Evolutionary conservation across 2,797 vertebrate species (phyloP), one percentile per base, ranked within the genome.

Genomic region (Hydrophis major): DNA sequence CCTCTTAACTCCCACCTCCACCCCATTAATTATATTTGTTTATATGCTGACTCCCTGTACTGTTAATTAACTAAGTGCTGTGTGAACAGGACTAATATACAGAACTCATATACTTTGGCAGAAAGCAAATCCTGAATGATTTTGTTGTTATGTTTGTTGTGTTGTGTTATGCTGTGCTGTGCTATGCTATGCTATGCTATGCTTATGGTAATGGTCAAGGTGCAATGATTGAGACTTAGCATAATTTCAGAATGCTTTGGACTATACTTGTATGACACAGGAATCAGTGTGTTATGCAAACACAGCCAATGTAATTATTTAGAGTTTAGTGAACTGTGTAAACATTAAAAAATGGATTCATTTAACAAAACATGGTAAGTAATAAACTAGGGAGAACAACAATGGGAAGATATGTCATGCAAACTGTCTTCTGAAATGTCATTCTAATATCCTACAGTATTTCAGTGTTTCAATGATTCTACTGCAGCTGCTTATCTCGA

Each of bases 131-230:
- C 32, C 2, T 42, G 16, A 42, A 78, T 42, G 32, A 63, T 63
- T 59, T 20, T 59, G 57, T 5, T 57, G 56, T 57, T 53, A 50
- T 53, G 53, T 53, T 53, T 53, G 53, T 53, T 12, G 53, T 55
- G 53, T 55, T 55, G 53, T n/a, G 28, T 16, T n/a, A 6, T 12
- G 61, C 1, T 12, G 0, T 28, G 25, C 0, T 25, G 0, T 25
- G 61, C 12, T 2, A 6, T 61, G 60, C 25, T 61, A 14, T 56
- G 56, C 14, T 56, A 14, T 56, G 13, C 55, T 56, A 27, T 69
- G 5, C 5, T 32, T 42, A 78, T 37, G 32, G 1, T 42, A 78
- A 37, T 37, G 32, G 16, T 18, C 6, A 78, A 37, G 6, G 16
- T 37, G 6, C 69, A 74, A 14, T 20, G 32, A 78, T 18, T 0